phyloP scores from a whole-genome alignment of 2,797 vertebrate genomes.

The Champsocephalus esox region DNA sequence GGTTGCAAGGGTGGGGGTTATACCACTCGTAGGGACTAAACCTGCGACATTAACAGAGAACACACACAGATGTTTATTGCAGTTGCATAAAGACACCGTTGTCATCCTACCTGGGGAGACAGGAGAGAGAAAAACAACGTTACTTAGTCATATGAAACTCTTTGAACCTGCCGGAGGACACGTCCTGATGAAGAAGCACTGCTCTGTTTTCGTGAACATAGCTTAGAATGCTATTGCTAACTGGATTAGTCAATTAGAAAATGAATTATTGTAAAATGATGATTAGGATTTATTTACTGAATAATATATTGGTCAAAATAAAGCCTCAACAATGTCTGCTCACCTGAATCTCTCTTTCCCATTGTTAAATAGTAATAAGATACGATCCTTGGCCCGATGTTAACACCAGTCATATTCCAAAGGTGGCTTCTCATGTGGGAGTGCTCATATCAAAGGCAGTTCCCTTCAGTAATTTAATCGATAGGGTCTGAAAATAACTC shows the following conservation, averaged over 20 bases:
- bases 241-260: conserved; percentile 27
- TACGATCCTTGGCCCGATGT: conserved; percentile 62
- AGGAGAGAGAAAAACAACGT: conserved; percentile 87
- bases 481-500: conserved; percentile 86
- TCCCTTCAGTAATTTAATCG: conserved; percentile 84
- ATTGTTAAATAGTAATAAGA: conserved; percentile 43
- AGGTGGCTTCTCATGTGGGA: conserved; percentile 71
- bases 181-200: neutral
- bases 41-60: conserved; percentile 95
- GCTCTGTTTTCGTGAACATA: conserved; percentile 15
- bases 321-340: conserved; percentile 21
- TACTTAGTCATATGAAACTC: conserved; percentile 68
- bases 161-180: conserved; percentile 9
- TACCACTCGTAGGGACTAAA: conserved; percentile 99
- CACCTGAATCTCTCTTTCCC: conserved; percentile 30
- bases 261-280: too few relatives aligned
- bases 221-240: conserved; percentile 23
- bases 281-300: conserved; percentile 10
- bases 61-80: conserved; percentile 71
- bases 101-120: conserved; percentile 86
- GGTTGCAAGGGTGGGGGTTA: conserved; percentile 99
- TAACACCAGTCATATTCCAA: conserved; percentile 85
- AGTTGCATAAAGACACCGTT: conserved; percentile 38
- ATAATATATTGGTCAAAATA: conserved; percentile 31
- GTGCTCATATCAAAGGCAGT: conserved; percentile 82